These are phyloP conservation scores for Colostygia pectinataria DNA, from an alignment of 2,888 invertebrate species.

Conservation along the genomic window DNA sequence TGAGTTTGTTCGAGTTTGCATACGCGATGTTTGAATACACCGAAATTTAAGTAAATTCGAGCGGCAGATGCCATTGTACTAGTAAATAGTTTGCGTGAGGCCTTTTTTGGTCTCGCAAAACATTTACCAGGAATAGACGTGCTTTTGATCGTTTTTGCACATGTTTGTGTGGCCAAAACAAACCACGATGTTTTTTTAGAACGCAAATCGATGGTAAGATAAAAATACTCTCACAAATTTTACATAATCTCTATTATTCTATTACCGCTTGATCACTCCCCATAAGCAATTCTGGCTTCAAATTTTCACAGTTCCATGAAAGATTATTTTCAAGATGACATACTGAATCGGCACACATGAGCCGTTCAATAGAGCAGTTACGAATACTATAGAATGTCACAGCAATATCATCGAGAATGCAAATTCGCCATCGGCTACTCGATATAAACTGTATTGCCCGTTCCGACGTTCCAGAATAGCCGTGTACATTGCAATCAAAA, in stretches of 20 bases:
- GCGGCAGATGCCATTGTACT: slow-evolving; percentile 23
- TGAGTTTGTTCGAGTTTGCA: slow-evolving; percentile 29
- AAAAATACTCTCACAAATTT: slow-evolving; percentile 4
- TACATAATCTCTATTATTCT: slow-evolving; percentile 6
- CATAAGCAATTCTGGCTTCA: slow-evolving; percentile 7
- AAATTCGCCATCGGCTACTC: slow-evolving; percentile 18
- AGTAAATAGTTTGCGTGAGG: slow-evolving; percentile 20
- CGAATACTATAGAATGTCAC: slow-evolving; percentile 10
- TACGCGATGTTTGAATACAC: slow-evolving; percentile 29
- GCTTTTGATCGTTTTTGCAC: slow-evolving; percentile 22
- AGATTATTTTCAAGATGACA: slow-evolving; percentile 3
- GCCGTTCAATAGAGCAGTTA: slow-evolving; percentile 7
- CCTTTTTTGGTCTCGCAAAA: slow-evolving; percentile 28
- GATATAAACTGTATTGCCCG: slow-evolving; percentile 21
- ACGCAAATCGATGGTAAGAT: slow-evolving; percentile 8
- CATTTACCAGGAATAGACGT: slow-evolving; percentile 23
- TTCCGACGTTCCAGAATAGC: slow-evolving; percentile 20
- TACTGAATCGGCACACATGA: slow-evolving; percentile 8
- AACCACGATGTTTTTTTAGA: slow-evolving; percentile 6
- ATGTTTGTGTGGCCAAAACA: slow-evolving; percentile 1
- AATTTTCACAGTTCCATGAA: slow-evolving; percentile 4
- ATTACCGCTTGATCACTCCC: slow-evolving; percentile 8
- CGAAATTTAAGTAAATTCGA: slow-evolving; percentile 28
- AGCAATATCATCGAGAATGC: slow-evolving; percentile 19
- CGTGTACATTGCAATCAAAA: slow-evolving; percentile 22